These are phyloP conservation scores for Gorsachius goisagi DNA, from an alignment of 2,113 vertebrate genomes.

Conservation along the genomic window DNA sequence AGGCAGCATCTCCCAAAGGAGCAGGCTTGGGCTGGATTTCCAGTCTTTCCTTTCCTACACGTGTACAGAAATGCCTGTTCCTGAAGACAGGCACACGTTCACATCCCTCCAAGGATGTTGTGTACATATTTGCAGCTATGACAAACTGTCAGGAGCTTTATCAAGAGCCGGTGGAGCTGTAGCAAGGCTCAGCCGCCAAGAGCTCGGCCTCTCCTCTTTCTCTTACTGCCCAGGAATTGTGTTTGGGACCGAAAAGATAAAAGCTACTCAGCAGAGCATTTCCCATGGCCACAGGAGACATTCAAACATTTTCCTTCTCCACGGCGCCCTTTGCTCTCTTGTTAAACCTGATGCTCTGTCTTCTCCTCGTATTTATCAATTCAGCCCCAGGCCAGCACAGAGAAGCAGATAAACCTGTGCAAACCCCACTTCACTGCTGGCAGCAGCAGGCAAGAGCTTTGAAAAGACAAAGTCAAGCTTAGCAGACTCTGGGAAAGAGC, in stretches of 20 bases:
- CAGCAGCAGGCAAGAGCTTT: neutral
- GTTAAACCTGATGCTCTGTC: neutral
- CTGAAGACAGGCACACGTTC: neutral
- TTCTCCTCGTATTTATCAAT: neutral
- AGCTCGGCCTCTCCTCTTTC: neutral
- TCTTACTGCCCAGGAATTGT: neutral
- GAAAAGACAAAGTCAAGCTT: neutral
- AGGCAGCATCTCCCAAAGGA: neutral
- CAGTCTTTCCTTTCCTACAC: neutral
- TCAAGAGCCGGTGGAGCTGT: neutral
- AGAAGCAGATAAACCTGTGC: neutral
- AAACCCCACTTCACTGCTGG: neutral
- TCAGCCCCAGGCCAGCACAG: neutral
- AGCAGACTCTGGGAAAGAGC: neutral
- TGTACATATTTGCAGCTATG: neutral
- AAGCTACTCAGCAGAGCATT: neutral
- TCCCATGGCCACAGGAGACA: neutral
- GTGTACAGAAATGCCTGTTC: neutral
- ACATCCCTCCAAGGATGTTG: neutral
- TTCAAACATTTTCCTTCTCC: neutral
- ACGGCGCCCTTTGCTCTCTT: neutral
- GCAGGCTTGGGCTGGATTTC: neutral
- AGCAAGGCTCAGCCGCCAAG: neutral
- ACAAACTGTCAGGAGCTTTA: neutral
- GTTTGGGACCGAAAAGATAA: neutral